phyloP scores from a whole-genome alignment of 2,797 vertebrate genomes.

The Schizopygopsis malacanthus region DNA sequence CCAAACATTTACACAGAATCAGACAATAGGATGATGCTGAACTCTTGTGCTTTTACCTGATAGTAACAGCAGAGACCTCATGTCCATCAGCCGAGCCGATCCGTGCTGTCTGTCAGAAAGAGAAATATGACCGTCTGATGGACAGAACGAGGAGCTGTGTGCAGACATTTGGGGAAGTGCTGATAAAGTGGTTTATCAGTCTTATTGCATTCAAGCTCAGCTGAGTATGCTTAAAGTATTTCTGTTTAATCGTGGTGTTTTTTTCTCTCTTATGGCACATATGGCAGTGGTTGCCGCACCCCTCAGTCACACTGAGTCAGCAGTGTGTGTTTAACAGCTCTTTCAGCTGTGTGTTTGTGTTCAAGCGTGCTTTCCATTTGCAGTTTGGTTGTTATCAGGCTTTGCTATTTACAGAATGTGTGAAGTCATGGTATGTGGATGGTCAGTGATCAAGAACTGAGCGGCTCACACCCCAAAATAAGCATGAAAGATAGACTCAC shows the following conservation, averaged over 20 bases:
- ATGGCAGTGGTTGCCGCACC: not conserved
- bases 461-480: not conserved
- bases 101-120: not conserved
- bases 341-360: not conserved
- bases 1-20: not conserved
- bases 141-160: not conserved
- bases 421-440: not conserved
- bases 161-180: slow-evolving; percentile 6
- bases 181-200: not conserved
- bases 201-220: not conserved
- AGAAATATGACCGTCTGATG: not conserved
- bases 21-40: not conserved
- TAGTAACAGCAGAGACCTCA: slow-evolving; percentile 20
- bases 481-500: not conserved
- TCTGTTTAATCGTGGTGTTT: too few relatives aligned
- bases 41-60: slow-evolving; percentile 19
- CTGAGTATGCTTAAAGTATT: not conserved
- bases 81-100: not conserved
- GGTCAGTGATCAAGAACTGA: not conserved
- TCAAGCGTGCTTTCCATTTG: not conserved
- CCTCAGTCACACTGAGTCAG: not conserved
- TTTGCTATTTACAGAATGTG: not conserved
- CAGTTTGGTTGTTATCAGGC: not conserved
- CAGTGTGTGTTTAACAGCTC: not conserved
- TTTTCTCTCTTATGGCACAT: not conserved